These are phyloP conservation scores for Cryptoprocta ferox DNA, from an alignment of 2,797 vertebrate species.

Conservation along the genomic window DNA sequence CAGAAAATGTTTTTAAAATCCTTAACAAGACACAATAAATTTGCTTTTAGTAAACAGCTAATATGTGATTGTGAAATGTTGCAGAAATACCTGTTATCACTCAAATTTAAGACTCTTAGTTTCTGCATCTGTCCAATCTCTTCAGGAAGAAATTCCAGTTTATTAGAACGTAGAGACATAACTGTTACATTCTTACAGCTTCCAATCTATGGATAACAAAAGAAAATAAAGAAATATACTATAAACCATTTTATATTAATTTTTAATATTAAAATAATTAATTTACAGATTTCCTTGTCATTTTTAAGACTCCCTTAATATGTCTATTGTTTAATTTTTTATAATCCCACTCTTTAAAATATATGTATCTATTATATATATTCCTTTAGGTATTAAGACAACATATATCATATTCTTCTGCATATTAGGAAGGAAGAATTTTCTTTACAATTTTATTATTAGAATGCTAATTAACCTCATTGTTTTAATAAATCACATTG, in stretches of 20 bases:
- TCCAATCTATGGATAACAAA: slow-evolving; percentile 91
- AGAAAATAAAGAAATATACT: neutral
- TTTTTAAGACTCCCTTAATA: neutral
- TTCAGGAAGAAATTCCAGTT: slow-evolving; percentile 98
- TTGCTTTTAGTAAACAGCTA: slow-evolving; percentile 10
- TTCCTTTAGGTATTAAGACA: neutral
- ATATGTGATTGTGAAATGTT: neutral
- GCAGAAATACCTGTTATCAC: slow-evolving; percentile 96
- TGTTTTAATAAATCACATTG: slow-evolving; percentile 28
- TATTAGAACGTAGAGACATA: slow-evolving; percentile 99
- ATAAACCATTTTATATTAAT: neutral
- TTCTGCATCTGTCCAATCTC: slow-evolving; percentile 99
- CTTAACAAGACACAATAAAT: neutral
- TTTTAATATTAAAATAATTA: slow-evolving; percentile 30
- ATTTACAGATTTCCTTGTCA: neutral
- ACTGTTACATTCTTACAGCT: slow-evolving; percentile 98
- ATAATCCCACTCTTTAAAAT: neutral
- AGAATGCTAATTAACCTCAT: neutral
- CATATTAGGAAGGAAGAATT: neutral
- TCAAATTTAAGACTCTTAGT: slow-evolving; percentile 97
- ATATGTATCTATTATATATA: neutral
- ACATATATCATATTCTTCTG: neutral
- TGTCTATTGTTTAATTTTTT: neutral
- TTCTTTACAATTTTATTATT: slow-evolving; percentile 4
- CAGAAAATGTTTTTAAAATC: neutral